Percentiles rank a stretch among this genome's conserved stretches.
phyloP scores from a whole-genome alignment of 2,888 invertebrate species.

The Pristionchus arcanus region DNA sequence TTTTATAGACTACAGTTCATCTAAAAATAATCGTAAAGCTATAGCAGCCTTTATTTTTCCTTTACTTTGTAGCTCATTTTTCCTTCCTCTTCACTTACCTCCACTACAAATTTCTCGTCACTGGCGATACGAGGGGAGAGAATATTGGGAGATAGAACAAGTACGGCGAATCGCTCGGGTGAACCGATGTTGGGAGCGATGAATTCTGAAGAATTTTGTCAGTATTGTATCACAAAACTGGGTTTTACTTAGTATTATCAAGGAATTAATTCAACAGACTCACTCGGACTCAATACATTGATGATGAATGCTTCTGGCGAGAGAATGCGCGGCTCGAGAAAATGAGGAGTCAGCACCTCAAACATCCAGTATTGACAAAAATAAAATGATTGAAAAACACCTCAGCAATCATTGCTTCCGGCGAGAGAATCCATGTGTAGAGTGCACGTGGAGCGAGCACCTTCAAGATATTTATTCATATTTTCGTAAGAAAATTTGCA shows the following conservation, averaged over 20 bases:
- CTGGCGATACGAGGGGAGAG: slow-evolving; percentile 72
- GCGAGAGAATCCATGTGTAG: slow-evolving; percentile 72
- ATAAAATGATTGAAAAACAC: slow-evolving; percentile 20
- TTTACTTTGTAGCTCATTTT: background rate
- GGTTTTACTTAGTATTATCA: too few relatives aligned
- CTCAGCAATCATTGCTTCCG: slow-evolving; percentile 70
- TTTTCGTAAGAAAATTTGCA: background rate
- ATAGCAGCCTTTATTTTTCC: background rate
- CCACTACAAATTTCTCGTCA: slow-evolving; percentile 69
- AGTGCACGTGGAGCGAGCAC: slow-evolving; percentile 71
- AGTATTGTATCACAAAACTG: background rate
- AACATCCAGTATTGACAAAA: background rate
- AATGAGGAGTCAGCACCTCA: slow-evolving; percentile 66
- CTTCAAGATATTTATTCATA: background rate
- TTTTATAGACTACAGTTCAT: background rate
- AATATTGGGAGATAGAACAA: slow-evolving; percentile 74
- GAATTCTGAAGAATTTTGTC: slow-evolving; percentile 52
- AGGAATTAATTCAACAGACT: slow-evolving; percentile 27
- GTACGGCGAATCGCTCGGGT: slow-evolving; percentile 68
- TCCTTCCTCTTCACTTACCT: slow-evolving; percentile 58
- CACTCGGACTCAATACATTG: slow-evolving; percentile 73
- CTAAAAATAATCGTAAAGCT: background rate
- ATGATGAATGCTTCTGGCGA: slow-evolving; percentile 75
- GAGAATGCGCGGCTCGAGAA: slow-evolving; percentile 71
- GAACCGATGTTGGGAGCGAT: slow-evolving; percentile 70